These are phyloP conservation scores for Scylla paramamosain DNA, from an alignment of 1,140 invertebrate genomes.

Conservation along the genomic window DNA sequence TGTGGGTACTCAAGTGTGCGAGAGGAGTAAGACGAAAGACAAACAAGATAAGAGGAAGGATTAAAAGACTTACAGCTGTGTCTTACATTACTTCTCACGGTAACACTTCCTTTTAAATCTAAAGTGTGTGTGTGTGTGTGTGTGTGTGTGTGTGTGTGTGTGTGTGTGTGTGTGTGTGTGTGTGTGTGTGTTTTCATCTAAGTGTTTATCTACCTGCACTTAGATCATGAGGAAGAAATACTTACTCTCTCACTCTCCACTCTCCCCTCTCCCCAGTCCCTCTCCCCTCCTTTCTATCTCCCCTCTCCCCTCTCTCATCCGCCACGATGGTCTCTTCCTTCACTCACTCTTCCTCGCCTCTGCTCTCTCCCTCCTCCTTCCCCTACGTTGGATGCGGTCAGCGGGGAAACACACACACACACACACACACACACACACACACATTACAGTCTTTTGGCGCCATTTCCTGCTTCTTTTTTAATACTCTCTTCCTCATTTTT, in stretches of 20 bases:
- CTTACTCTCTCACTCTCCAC: neutral
- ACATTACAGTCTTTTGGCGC: no score
- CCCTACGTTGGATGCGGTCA: neutral
- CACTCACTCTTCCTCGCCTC: neutral
- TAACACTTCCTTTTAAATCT: neutral
- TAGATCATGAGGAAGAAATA: neutral
- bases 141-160: slow-evolving; percentile 15
- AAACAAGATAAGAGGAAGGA: no score
- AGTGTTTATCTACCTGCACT: neutral
- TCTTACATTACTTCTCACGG: no score
- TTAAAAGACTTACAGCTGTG: neutral
- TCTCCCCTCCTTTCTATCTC: neutral
- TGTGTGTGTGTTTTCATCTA: neutral
- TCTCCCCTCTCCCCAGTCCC: neutral
- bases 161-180: neutral
- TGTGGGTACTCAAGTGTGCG: no score
- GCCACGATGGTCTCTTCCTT: neutral
- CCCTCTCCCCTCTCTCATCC: neutral
- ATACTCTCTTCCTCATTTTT: no score
- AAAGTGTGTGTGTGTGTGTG: neutral
- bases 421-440: no score
- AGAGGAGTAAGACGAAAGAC: no score
- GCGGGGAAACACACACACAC: neutral
- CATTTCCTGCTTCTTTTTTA: no score
- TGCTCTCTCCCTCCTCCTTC: neutral